A percentile compares a stretch with the other conserved stretches of the same genome.
Evolutionary conservation across 2,888 invertebrate genomes (phyloP).

Genomic region (Vanessa cardui): DNA sequence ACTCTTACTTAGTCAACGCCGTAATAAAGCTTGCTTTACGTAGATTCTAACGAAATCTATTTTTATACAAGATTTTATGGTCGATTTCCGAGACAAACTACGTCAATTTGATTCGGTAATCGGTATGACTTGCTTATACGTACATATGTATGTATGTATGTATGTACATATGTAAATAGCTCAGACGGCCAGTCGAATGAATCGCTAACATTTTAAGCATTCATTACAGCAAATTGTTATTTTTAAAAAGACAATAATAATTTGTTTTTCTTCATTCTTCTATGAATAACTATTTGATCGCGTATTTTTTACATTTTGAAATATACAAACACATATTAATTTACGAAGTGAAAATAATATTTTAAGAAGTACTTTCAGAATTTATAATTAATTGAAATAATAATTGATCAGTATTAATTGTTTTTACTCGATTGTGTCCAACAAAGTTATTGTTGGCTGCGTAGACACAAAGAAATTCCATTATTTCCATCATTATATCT

Average conservation of each 20-base stretch:
- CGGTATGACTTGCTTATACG: slow-evolving; percentile 4
- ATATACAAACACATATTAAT: no score
- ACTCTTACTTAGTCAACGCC: slow-evolving; percentile 26
- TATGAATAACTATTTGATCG: no score
- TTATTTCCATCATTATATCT: not conserved
- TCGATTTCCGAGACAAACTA: slow-evolving; percentile 58
- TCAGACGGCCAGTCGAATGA: not conserved
- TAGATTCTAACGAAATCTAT: slow-evolving; percentile 47
- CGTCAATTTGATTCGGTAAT: slow-evolving; percentile 47
- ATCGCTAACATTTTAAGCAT: not conserved
- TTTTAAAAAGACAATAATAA: no score
- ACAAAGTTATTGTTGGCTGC: not conserved
- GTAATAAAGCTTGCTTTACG: slow-evolving; percentile 43
- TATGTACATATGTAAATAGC: not conserved
- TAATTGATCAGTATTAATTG: not conserved
- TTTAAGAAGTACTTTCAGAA: not conserved
- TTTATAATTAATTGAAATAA: not conserved
- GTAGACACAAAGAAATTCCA: not conserved
- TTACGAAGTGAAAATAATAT: no score
- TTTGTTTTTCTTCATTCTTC: no score
- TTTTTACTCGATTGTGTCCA: not conserved
- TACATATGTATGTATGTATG: slow-evolving; percentile 1
- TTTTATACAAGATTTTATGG: slow-evolving; percentile 55
- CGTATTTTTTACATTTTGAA: no score
- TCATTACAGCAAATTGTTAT: no score